Evolutionary conservation across 2,113 vertebrate species (phyloP).

Genomic region (Alethe diademata): DNA sequence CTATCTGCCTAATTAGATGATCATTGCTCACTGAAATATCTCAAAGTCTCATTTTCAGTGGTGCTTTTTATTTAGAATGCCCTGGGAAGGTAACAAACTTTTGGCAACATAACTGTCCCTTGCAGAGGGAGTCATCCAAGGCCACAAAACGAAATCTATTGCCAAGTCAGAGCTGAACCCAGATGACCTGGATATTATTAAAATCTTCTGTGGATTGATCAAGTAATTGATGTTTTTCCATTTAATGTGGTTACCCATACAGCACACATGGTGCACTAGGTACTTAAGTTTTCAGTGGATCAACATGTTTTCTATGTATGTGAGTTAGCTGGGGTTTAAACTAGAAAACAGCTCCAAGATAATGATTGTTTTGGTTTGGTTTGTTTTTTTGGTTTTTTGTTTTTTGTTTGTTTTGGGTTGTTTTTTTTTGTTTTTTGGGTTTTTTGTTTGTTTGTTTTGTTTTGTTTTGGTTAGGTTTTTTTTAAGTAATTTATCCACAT

Average conservation of each 20-base stretch:
- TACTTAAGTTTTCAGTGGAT: not conserved
- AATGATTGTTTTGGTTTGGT: too few species aligned
- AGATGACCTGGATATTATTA: not conserved
- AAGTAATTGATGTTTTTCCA: not conserved
- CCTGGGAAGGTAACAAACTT: not conserved
- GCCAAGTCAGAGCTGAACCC: not conserved
- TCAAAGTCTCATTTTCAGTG: not conserved
- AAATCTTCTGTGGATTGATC: not conserved
- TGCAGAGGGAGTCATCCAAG: not conserved
- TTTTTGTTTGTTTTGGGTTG: too few species aligned
- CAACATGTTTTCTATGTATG: not conserved
- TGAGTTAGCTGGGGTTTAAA: not conserved
- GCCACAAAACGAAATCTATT: not conserved
- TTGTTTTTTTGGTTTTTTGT: too few species aligned
- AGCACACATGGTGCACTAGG: not conserved
- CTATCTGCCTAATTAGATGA: not conserved
- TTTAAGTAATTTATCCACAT: not conserved
- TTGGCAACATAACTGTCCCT: not conserved
- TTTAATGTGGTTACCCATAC: not conserved
- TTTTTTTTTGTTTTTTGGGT: too few species aligned
- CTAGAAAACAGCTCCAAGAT: not conserved
- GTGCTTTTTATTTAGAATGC: not conserved
- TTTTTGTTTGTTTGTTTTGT: too few species aligned
- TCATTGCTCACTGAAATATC: not conserved
- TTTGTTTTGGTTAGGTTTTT: too few species aligned